Evolutionary conservation across 1,140 invertebrate species (phyloP).

Genomic region (Holotrichia oblita): DNA sequence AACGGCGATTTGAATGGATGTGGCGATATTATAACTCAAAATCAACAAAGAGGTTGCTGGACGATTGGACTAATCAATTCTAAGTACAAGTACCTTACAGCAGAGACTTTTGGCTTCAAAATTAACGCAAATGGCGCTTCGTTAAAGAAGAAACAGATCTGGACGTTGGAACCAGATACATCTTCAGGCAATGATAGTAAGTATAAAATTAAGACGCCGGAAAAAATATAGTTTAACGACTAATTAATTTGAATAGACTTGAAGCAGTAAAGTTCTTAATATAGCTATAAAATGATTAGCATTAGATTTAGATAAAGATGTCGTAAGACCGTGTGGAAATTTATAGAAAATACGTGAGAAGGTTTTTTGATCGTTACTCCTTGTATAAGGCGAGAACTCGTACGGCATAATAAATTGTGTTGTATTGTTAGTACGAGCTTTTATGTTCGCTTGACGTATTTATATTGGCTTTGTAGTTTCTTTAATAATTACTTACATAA

Average conservation of each 20-base stretch:
- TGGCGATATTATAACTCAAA: slow-evolving; percentile 75
- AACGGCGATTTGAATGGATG: slow-evolving; percentile 65
- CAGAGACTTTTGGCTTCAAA: slow-evolving; percentile 98
- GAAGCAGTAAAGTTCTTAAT: background rate
- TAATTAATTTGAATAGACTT: background rate
- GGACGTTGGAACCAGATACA: slow-evolving; percentile 84
- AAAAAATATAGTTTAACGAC: background rate
- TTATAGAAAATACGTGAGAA: background rate
- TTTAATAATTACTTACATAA: background rate
- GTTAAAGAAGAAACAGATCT: slow-evolving; percentile 97
- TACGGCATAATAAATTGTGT: background rate
- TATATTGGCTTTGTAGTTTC: background rate
- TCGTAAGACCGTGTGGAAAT: background rate
- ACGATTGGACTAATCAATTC: slow-evolving; percentile 92
- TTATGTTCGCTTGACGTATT: slow-evolving; percentile 1
- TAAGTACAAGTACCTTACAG: slow-evolving; percentile 92
- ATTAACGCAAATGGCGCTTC: slow-evolving; percentile 94
- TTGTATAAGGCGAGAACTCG: background rate
- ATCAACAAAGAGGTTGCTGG: slow-evolving; percentile 77
- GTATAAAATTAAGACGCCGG: slow-evolving; percentile 51
- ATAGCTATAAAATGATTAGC: background rate
- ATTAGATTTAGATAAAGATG: slow-evolving; percentile 3
- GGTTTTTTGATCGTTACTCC: background rate
- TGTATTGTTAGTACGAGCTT: background rate
- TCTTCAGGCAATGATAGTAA: slow-evolving; percentile 75